Evolutionary conservation across 2,113 vertebrate genomes (phyloP), one percentile per base, ranked within the genome.

Genomic region (Archilochus colubris): DNA sequence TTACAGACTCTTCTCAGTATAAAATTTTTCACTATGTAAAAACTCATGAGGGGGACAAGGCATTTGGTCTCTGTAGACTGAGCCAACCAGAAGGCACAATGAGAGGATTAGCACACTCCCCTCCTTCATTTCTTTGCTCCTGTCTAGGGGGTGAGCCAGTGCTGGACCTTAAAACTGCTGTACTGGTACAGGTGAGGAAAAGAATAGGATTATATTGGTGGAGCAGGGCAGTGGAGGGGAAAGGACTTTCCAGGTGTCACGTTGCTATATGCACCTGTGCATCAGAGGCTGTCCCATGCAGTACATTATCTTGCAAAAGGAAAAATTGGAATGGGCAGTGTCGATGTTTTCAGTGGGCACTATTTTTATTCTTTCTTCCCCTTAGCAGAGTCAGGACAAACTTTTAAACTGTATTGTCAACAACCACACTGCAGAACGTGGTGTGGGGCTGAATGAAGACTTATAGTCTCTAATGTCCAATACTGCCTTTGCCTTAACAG

Each of bases 121-220:
- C 31, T 76, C 14, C 38, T 36, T 73, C 27, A 6, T 19, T 44
- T 22, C 36, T 85, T 81, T 77, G 59, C 22, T 15, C 38, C 18
- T 66, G n/a, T 43, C 31, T 16, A 43, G 33, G 15, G 22, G 4
- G 3, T 40, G 16, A 21, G 25, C 63, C 12, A 14, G 30, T 14
- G 30, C 27, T 53, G 28, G 15, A 10, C 19, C 38, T 63, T 55
- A 57, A 0, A 51, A 7, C 9, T 0, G 0, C 25, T 48, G 10
- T 28, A 6, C 43, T 86, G 31, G 28, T 59, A 51, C 13, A 19
- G n/a, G 12, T 0, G 2, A 79, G 31, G 51, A 46, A 51, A 69
- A 78, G 24, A 25, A 57, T 14, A 25, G 33, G 28, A 38, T 53
- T 57, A 28, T 80, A 24, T 24, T 18, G 28, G 33, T 14, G 30